A percentile compares a stretch with the other conserved stretches of the same genome.
These are phyloP conservation scores for Amiota mariae DNA, from an alignment of 2,888 invertebrate species.

Conservation along the genomic window DNA sequence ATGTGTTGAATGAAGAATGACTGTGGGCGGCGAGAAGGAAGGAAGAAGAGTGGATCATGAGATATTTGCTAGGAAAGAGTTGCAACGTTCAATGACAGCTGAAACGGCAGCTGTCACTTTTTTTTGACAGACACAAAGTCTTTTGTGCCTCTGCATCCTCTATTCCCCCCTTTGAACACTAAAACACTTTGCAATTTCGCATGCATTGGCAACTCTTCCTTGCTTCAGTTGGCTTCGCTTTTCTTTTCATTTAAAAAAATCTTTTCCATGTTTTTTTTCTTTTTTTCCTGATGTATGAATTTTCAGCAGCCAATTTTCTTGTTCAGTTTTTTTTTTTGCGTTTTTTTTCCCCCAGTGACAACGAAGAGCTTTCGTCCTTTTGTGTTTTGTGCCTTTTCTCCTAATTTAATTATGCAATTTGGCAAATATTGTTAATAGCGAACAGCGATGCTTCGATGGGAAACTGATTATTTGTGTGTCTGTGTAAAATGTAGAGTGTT, in stretches of 20 bases:
- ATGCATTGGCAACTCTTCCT: not conserved
- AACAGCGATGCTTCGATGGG: not conserved
- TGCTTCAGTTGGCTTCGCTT: no score
- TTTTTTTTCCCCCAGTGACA: not conserved
- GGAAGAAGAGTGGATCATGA: not conserved
- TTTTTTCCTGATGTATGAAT: not conserved
- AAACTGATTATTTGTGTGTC: not conserved
- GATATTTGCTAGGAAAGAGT: not conserved
- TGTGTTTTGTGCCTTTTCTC: conserved; percentile 52
- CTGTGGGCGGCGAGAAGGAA: not conserved
- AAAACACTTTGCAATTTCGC: conserved; percentile 8
- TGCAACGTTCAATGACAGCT: not conserved
- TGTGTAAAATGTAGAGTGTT: not conserved
- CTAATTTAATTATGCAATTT: conserved; percentile 67
- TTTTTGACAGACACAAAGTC: conserved; percentile 11
- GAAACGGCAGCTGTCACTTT: conserved; percentile 22
- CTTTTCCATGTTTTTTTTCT: not conserved
- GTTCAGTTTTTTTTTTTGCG: not conserved
- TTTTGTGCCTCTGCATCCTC: not conserved
- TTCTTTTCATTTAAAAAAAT: no score
- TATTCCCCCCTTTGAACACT: not conserved
- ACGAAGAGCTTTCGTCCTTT: not conserved
- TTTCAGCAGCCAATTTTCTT: conserved; percentile 13
- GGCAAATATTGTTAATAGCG: conserved; percentile 26
- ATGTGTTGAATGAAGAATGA: not conserved